Evolutionary conservation across 2,797 vertebrate species (phyloP).

Genomic region (Taeniopygia guttata): DNA sequence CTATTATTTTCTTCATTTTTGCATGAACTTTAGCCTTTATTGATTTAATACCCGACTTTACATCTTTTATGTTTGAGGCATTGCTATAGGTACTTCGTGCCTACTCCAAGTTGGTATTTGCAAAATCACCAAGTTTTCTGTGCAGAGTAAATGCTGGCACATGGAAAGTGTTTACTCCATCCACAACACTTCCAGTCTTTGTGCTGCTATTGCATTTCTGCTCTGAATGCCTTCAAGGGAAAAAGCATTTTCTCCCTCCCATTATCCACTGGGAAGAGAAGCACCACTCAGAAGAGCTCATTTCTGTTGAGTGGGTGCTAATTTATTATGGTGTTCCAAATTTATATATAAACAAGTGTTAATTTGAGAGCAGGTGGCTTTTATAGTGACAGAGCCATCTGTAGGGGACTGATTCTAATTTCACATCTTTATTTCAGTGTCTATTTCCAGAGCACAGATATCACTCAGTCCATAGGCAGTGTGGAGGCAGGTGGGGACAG

Average conservation of each 20-base stretch:
- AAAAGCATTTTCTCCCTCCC: background rate
- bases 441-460: background rate
- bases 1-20: background rate
- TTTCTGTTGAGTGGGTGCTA: background rate
- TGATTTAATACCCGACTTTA: background rate
- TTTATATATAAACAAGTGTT: constrained; percentile 22
- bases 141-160: background rate
- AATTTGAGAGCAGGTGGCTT: constrained; percentile 23
- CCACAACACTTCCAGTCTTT: background rate
- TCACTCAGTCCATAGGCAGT: background rate
- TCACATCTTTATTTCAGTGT: constrained; percentile 4
- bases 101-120: background rate
- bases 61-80: background rate
- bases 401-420: constrained; percentile 1
- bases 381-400: constrained; percentile 29
- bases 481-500: background rate
- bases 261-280: background rate
- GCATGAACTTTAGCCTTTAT: background rate
- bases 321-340: constrained; percentile 33
- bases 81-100: background rate
- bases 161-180: background rate
- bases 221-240: background rate
- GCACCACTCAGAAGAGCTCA: background rate
- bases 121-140: background rate
- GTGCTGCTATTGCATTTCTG: background rate